Evolutionary conservation across 2,113 vertebrate genomes (phyloP), one percentile per base, ranked within the genome.

Genomic region (Trachemys scripta): DNA sequence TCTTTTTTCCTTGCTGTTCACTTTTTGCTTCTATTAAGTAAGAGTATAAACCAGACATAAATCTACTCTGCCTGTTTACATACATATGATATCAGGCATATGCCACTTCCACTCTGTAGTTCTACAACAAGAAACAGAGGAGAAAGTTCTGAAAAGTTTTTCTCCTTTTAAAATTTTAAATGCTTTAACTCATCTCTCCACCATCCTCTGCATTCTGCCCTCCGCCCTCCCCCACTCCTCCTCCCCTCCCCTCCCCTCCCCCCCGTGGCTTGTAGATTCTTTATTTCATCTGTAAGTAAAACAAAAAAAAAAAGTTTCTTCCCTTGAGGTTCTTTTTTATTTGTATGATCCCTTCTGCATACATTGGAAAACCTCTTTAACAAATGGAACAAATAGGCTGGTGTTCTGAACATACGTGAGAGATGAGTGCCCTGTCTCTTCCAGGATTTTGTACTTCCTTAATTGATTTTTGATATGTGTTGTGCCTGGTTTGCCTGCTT

Each of bases 391-490:
- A 96, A 62, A 50, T 19, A 38, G 81, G 62, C 53, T 92, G 80
- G 84, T 90, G 42, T 92, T 75, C 91, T 94, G 91, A 82, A 85
- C 88, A 29, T 72, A 8, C 29, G 51, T 65, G 75, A 91, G 80
- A 91, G 62, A 91, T 50, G 31, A 93, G 42, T 90, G 35, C 75
- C 84, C 50, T 59, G 9, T 76, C 42, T 90, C 47, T 59, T 91
- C 35, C 75, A 65, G 27, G 35, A 83, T 42, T 65, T 92, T 80
- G 92, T 90, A 0, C 2, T 47, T 79, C 57, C 84, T 2, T 92
- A 96, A 94, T 90, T 94, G 79, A 79, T 96, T 97, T 96, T 93
- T 81, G 83, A 38, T 72, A 38, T 79, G 38, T 84, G 38, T 88
- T 84, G 78, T 84, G 78, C 10, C 5, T n/a, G 79, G 8, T 83